Percentiles rank a stretch among this genome's conserved stretches.
phyloP scores from a whole-genome alignment of 2,888 invertebrate genomes.

The Apocheima hispidaria region DNA sequence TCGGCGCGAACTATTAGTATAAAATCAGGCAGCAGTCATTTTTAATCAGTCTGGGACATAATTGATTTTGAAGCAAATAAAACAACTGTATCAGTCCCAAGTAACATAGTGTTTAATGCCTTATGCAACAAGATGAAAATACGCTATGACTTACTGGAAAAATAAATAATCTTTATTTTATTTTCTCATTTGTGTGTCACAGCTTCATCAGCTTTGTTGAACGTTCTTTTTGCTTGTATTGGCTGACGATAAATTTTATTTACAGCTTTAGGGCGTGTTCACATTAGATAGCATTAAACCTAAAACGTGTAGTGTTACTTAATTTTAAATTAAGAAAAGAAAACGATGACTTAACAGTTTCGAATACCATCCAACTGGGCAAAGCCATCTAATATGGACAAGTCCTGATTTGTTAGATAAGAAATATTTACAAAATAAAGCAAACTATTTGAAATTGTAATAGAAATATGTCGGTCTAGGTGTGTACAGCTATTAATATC shows the following conservation, averaged over 20 bases:
- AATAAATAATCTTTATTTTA: constrained; percentile 73
- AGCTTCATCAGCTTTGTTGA: constrained; percentile 69
- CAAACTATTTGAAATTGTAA: constrained; percentile 1
- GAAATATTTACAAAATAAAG: constrained; percentile 32
- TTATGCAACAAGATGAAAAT: constrained; percentile 62
- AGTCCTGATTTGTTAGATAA: background rate
- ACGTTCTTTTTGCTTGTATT: constrained; percentile 43
- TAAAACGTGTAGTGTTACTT: background rate
- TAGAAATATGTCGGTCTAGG: background rate
- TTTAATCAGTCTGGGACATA: no score
- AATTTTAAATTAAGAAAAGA: background rate
- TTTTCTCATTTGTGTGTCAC: constrained; percentile 63
- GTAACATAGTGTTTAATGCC: constrained; percentile 68
- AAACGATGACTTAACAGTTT: background rate
- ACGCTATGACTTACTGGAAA: constrained; percentile 74
- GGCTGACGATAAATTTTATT: constrained; percentile 45
- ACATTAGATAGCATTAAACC: constrained; percentile 1
- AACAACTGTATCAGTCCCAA: constrained; percentile 61
- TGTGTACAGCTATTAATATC: constrained; percentile 2
- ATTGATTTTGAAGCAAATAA: constrained; percentile 36
- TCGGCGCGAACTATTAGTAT: no score
- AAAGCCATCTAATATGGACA: constrained; percentile 19
- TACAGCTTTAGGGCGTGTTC: constrained; percentile 43
- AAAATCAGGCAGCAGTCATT: no score
- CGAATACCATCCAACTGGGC: background rate